These are phyloP conservation scores for Oncorhynchus clarkii DNA, from an alignment of 2,113 vertebrate genomes.

Conservation along the genomic window DNA sequence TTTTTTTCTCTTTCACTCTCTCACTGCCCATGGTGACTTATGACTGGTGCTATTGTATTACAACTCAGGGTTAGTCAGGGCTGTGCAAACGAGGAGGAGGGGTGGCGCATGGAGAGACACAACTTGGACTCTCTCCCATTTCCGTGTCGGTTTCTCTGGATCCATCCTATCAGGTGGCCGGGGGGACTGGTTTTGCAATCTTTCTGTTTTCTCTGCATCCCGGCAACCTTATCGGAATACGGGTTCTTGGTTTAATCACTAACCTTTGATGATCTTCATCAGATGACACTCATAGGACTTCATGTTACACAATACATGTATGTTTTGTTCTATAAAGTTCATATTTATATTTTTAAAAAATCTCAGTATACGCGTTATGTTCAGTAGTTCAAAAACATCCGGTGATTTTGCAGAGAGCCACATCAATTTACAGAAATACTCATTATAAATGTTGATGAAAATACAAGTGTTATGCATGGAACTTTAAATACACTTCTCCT, in stretches of 20 bases:
- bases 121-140: background rate
- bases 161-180: background rate
- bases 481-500: too few relatives aligned
- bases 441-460: too few relatives aligned
- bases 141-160: background rate
- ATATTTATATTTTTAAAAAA: too few relatives aligned
- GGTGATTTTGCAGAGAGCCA: too few relatives aligned
- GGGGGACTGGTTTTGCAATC: background rate
- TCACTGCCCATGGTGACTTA: slow-evolving; percentile 8
- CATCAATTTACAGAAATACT: too few relatives aligned
- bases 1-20: background rate
- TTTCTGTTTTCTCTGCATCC: background rate
- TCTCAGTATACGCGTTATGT: too few relatives aligned
- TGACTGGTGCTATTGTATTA: slow-evolving; percentile 29
- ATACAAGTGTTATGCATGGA: too few relatives aligned
- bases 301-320: too few relatives aligned
- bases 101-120: slow-evolving; percentile 4
- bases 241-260: background rate
- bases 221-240: background rate
- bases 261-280: too few relatives aligned
- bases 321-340: too few relatives aligned
- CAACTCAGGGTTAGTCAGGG: background rate
- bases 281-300: too few relatives aligned
- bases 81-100: background rate
- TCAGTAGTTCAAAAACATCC: too few relatives aligned